Evolutionary conservation across 2,888 invertebrate genomes (phyloP).

Genomic region (Chaetoderma sp.): DNA sequence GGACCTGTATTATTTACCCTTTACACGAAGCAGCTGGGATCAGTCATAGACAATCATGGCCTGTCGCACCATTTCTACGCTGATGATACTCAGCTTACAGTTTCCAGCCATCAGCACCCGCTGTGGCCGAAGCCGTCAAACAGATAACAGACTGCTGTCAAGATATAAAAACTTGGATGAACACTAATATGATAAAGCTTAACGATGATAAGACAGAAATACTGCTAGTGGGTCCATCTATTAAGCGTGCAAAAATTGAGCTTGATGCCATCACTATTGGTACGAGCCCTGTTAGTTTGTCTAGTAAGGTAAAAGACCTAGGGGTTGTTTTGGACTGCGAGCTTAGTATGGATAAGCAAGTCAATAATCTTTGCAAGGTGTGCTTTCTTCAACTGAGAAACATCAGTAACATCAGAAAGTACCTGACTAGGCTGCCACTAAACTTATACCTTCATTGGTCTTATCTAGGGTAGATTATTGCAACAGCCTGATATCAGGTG

Average conservation of each 20-base stretch:
- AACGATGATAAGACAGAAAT: too few species aligned
- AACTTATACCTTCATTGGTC: too few species aligned
- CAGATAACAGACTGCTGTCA: too few species aligned
- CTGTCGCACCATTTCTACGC: conserved; percentile 33
- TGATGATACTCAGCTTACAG: conserved; percentile 27
- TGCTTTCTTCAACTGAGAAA: conserved; percentile 15
- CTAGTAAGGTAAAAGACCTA: conserved; percentile 16
- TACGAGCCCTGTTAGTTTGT: not conserved
- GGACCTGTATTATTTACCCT: conserved; percentile 24
- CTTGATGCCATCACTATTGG: not conserved
- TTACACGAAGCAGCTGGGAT: conserved; percentile 26
- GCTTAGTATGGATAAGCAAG: conserved; percentile 18
- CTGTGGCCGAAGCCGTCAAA: conserved; percentile 1
- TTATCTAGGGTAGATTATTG: too few species aligned
- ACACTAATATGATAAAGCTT: conserved; percentile 16
- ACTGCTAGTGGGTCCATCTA: too few species aligned
- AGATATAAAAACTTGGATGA: conserved; percentile 26
- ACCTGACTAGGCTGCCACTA: too few species aligned
- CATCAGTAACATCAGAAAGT: not conserved
- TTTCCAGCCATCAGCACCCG: conserved; percentile 5
- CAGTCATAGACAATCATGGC: conserved; percentile 28
- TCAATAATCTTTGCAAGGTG: conserved; percentile 9
- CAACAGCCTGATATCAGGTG: too few species aligned
- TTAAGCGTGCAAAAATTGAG: not conserved
- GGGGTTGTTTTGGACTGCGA: conserved; percentile 18